These are phyloP conservation scores for Fragum fragum DNA, from an alignment of 2,888 invertebrate genomes.

Conservation along the genomic window DNA sequence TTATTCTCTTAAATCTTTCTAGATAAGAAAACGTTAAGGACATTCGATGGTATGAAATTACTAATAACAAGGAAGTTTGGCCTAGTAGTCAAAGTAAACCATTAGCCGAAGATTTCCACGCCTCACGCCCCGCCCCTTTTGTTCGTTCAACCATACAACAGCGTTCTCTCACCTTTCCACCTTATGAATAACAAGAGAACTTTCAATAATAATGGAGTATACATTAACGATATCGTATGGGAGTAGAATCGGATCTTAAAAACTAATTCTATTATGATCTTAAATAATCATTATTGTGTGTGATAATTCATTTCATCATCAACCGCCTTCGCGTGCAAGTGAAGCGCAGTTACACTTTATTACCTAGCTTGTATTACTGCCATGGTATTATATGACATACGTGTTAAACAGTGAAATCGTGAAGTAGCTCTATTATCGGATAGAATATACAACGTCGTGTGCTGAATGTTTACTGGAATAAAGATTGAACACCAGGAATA, in stretches of 20 bases:
- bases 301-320: slow-evolving; percentile 5
- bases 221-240: slow-evolving; percentile 29
- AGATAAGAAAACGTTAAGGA: too few species aligned
- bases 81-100: slow-evolving; percentile 34
- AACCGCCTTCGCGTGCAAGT: slow-evolving; percentile 5
- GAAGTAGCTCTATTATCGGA: slow-evolving; percentile 22
- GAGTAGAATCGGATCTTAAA: slow-evolving; percentile 8
- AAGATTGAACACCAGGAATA: background rate
- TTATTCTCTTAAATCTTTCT: too few species aligned
- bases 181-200: slow-evolving; percentile 45
- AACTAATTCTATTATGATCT: slow-evolving; percentile 19
- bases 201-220: slow-evolving; percentile 55
- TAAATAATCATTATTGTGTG: slow-evolving; percentile 23
- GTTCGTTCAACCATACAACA: slow-evolving; percentile 56
- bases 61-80: slow-evolving; percentile 38
- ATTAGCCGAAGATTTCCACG: slow-evolving; percentile 32
- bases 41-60: too few species aligned
- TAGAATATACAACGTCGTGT: background rate
- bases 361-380: background rate
- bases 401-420: slow-evolving; percentile 30
- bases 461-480: background rate
- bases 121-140: slow-evolving; percentile 53
- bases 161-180: slow-evolving; percentile 56
- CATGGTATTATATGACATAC: slow-evolving; percentile 9
- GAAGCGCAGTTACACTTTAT: background rate